phyloP scores from a whole-genome alignment of 2,888 invertebrate species.

The Orchestes rusci region DNA sequence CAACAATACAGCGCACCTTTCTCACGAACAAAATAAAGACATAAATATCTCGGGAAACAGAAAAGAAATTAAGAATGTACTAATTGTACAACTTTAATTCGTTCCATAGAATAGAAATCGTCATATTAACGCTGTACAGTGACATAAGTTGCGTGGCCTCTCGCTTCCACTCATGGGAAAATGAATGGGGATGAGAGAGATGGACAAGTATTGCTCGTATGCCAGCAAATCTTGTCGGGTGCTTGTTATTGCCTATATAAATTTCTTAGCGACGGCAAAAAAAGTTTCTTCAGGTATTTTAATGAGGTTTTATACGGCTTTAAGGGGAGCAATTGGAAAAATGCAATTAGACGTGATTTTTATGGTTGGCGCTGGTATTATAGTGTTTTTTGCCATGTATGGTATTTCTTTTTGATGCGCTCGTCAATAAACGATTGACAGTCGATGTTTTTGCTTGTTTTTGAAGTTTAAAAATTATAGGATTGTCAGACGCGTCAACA shows the following conservation, averaged over 20 bases:
- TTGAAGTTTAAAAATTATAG: too few relatives aligned
- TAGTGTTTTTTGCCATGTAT: conserved; percentile 19
- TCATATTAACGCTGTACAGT: conserved; percentile 37
- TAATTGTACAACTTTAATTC: conserved; percentile 41
- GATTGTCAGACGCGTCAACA: too few relatives aligned
- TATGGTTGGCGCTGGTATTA: conserved; percentile 20
- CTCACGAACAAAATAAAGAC: conserved; percentile 34
- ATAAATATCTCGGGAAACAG: conserved; percentile 33
- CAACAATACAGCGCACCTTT: conserved; percentile 3
- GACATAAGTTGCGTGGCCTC: conserved; percentile 32
- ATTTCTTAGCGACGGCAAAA: conserved; percentile 33
- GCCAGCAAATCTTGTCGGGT: conserved; percentile 31
- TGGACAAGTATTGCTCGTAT: conserved; percentile 21
- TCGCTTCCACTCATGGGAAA: conserved; percentile 1
- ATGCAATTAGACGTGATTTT: conserved; percentile 27
- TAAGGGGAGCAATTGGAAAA: conserved; percentile 28
- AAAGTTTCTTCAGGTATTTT: conserved; percentile 31
- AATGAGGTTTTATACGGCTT: conserved; percentile 31
- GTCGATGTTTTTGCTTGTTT: too few relatives aligned
- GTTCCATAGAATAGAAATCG: conserved; percentile 39
- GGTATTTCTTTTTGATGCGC: conserved; percentile 17
- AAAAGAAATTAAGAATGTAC: conserved; percentile 39
- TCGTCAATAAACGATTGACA: too few relatives aligned
- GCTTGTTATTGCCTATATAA: conserved; percentile 35
- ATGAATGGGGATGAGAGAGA: conserved; percentile 5